phyloP scores from a whole-genome alignment of 2,797 vertebrate genomes.

The Triplophysa bombifrons region DNA sequence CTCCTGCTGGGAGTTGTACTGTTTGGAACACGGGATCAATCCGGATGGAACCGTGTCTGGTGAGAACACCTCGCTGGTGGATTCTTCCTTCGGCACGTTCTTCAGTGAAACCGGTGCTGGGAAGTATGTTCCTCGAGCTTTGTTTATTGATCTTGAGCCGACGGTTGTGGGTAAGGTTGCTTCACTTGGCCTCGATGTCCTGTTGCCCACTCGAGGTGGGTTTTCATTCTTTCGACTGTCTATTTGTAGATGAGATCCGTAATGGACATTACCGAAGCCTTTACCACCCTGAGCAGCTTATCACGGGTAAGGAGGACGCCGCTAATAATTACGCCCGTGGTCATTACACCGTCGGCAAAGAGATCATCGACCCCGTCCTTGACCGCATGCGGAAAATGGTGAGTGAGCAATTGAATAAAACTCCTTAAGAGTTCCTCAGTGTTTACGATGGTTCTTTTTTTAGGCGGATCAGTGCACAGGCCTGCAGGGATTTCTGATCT shows the following conservation, averaged over 20 bases:
- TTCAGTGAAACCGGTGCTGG: constrained; percentile 58
- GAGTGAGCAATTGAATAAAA: no score
- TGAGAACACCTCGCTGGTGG: no score
- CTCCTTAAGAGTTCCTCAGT: no score
- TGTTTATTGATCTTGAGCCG: constrained; percentile 53
- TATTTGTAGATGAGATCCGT: constrained; percentile 1
- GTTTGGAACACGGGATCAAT: no score
- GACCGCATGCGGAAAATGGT: no score
- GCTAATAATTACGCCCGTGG: neutral
- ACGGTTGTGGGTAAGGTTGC: constrained; percentile 49
- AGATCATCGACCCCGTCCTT: neutral
- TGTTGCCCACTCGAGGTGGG: neutral
- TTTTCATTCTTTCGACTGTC: neutral
- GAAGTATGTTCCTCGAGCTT: constrained; percentile 55
- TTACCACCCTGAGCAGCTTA: constrained; percentile 2
- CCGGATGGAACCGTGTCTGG: no score
- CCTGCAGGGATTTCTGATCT: no score
- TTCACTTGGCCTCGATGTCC: neutral
- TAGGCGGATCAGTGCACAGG: no score
- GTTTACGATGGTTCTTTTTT: no score
- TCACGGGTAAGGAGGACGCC: neutral
- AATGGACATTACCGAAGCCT: neutral
- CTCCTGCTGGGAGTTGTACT: no score
- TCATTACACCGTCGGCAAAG: neutral
- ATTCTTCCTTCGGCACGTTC: constrained; percentile 38